These are phyloP conservation scores for Ctenosaura bakeri DNA, from an alignment of 2,797 vertebrate species.

Conservation along the genomic window DNA sequence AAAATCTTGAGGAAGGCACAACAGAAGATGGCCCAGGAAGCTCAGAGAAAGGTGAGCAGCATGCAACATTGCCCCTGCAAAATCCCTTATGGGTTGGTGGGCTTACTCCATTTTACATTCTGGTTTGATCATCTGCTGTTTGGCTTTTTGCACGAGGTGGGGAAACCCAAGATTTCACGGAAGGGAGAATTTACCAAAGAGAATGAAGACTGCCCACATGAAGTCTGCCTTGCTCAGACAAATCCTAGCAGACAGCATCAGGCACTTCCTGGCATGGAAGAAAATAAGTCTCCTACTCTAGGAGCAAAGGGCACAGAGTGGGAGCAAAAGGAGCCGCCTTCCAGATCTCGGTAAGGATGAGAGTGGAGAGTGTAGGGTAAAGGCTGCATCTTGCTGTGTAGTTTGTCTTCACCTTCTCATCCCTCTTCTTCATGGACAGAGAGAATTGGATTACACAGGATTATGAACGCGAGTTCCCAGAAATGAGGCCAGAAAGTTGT, in stretches of 20 bases:
- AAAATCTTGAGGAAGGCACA: slow-evolving; percentile 83
- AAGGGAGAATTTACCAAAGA: slow-evolving; percentile 48
- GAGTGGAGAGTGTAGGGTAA: not conserved
- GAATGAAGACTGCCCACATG: slow-evolving; percentile 15
- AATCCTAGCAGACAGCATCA: slow-evolving; percentile 28
- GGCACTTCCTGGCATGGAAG: slow-evolving; percentile 27
- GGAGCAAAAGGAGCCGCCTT: slow-evolving; percentile 59
- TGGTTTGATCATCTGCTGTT: slow-evolving; percentile 41
- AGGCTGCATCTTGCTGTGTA: not conserved
- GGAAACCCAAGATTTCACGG: slow-evolving; percentile 49
- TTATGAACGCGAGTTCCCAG: slow-evolving; percentile 82
- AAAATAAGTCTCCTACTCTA: slow-evolving; percentile 37
- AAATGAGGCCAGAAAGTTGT: slow-evolving; percentile 72
- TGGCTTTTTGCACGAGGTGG: slow-evolving; percentile 59
- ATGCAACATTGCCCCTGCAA: not conserved
- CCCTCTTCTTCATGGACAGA: slow-evolving; percentile 58
- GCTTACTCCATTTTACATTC: not conserved
- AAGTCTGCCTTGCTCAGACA: slow-evolving; percentile 28
- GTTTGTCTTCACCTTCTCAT: not conserved
- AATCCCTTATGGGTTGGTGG: not conserved
- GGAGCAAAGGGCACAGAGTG: slow-evolving; percentile 52
- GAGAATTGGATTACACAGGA: slow-evolving; percentile 84
- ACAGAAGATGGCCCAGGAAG: slow-evolving; percentile 73
- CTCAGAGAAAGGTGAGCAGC: slow-evolving; percentile 74
- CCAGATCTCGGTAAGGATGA: slow-evolving; percentile 66